Base-by-base conservation (phyloP, 2,888 invertebrate species). In the Pammene fasciana region DNA sequence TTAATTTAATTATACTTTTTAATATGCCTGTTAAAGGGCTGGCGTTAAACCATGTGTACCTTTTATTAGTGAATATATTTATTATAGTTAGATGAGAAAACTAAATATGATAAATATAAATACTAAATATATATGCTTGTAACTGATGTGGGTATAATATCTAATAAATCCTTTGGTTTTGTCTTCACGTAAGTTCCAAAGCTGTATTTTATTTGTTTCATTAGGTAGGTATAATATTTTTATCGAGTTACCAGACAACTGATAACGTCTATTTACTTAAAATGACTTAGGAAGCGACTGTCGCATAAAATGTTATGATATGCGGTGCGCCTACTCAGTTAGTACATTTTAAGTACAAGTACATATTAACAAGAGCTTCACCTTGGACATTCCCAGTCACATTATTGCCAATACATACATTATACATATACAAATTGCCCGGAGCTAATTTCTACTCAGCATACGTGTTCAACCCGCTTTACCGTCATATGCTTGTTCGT, bases 1-100 rank as follows among this genome's bases (percentile, higher is more conserved):
- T 26, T 72, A 76, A 75, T 78, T 77, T 80, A 79, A 81, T 80
- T 80, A 77, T 72, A 43, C 65, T 65, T 71, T 59, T 74, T 68
- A 67, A 73, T 64, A 71, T 71, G 67, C 68, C 66, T 70, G 62
- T 72, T 71, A 73, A 74, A 46, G 68, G 65, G 62, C 52, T 59
- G 10, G 61, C n/a, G 48, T 54, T 60, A 61, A 60, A 36, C 61
- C 46, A 38, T 62, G 38, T 60, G 60, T 60, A 16, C 36, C 46
- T 61, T 38, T n/a, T 52, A 26, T 9, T 10, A 41, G 41, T 41
- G 34, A 5, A 9, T 13, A 45, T 10, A 11, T 10, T 13, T 54
- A 26, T n/a, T 50, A 48, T n/a, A 26, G 18, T 41, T 18, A 41
- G 13, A 10, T 43, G 9, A 26, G 14, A 59, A 8, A 16, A 10